Evolutionary conservation across 2,888 invertebrate species (phyloP).

Genomic region (Allygus modestus): DNA sequence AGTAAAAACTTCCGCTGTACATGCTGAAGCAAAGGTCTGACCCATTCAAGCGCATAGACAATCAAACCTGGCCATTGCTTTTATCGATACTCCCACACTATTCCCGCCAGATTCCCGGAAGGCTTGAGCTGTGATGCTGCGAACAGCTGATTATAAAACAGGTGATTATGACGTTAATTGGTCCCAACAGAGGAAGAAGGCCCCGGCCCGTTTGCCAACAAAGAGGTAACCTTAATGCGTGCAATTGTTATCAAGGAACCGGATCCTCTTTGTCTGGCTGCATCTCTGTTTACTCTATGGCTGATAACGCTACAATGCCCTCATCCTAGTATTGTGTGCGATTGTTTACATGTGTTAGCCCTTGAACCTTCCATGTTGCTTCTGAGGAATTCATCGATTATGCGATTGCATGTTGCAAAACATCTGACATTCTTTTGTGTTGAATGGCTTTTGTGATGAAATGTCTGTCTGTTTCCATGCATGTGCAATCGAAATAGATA

Average conservation of each 20-base stretch:
- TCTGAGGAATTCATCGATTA: not conserved
- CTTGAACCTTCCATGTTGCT: slow-evolving; percentile 7
- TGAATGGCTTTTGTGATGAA: slow-evolving; percentile 1
- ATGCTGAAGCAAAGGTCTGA: not conserved
- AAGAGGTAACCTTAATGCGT: slow-evolving; percentile 54
- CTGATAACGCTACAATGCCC: slow-evolving; percentile 37
- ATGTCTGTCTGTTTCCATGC: not conserved
- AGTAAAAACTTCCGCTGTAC: not conserved
- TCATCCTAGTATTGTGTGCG: slow-evolving; percentile 24
- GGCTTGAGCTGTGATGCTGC: not conserved
- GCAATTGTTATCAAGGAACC: slow-evolving; percentile 52
- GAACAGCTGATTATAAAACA: slow-evolving; percentile 54
- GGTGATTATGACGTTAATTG: slow-evolving; percentile 54
- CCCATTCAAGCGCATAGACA: slow-evolving; percentile 21
- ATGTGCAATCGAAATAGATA: too few relatives aligned
- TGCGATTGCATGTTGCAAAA: not conserved
- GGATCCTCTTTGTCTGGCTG: slow-evolving; percentile 45
- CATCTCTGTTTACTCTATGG: slow-evolving; percentile 43
- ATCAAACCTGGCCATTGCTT: not conserved
- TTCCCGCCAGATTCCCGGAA: slow-evolving; percentile 5
- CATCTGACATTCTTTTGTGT: not conserved
- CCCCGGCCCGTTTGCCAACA: slow-evolving; percentile 49
- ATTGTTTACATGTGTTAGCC: not conserved
- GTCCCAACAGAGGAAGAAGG: slow-evolving; percentile 35
- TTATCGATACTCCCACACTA: slow-evolving; percentile 4